A percentile compares a stretch with the other conserved stretches of the same genome.
Conservation (phyloP, 2,797 vertebrate genomes). For the Pseudomugil tenellus region DNA sequence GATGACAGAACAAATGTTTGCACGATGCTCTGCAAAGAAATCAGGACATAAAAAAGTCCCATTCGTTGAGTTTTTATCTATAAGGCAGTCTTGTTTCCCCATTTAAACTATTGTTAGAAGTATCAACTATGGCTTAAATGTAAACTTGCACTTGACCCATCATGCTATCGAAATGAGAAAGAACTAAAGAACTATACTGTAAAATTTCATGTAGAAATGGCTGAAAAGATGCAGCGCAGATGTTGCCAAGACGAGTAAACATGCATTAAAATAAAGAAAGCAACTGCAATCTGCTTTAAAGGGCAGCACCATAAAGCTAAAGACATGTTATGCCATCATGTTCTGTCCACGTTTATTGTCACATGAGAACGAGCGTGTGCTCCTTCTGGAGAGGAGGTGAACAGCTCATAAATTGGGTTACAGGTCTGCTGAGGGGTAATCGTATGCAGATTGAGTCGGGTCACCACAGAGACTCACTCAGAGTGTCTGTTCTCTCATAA, state of each 20-base stretch:
- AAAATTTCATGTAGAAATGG: neutral
- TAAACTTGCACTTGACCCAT: conserved; percentile 5
- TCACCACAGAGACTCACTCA: conserved; percentile 57
- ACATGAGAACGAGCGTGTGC: conserved; percentile 20
- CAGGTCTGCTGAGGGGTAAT: conserved; percentile 72
- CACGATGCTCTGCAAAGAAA: conserved; percentile 36
- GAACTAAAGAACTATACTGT: neutral
- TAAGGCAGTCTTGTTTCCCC: neutral
- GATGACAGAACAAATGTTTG: conserved; percentile 52
- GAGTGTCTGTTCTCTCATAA: conserved; percentile 58
- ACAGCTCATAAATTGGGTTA: conserved; percentile 70
- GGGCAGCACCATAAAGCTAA: conserved; percentile 51
- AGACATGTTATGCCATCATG: conserved; percentile 52
- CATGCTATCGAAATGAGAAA: neutral
- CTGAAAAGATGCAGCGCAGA: conserved; percentile 14
- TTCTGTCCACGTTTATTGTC: conserved; percentile 38
- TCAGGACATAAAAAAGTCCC: conserved; percentile 45
- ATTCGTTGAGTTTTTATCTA: conserved; percentile 16
- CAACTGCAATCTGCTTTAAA: conserved; percentile 38
- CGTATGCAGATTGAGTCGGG: conserved; percentile 72
- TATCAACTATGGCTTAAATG: conserved; percentile 12
- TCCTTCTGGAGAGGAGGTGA: conserved; percentile 51
- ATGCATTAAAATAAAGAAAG: conserved; percentile 7
- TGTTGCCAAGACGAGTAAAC: conserved; percentile 31
- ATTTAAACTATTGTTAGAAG: neutral